Percentiles rank a stretch among this genome's conserved stretches.
phyloP scores from a whole-genome alignment of 1,140 invertebrate species.

The Magallana angulata region DNA sequence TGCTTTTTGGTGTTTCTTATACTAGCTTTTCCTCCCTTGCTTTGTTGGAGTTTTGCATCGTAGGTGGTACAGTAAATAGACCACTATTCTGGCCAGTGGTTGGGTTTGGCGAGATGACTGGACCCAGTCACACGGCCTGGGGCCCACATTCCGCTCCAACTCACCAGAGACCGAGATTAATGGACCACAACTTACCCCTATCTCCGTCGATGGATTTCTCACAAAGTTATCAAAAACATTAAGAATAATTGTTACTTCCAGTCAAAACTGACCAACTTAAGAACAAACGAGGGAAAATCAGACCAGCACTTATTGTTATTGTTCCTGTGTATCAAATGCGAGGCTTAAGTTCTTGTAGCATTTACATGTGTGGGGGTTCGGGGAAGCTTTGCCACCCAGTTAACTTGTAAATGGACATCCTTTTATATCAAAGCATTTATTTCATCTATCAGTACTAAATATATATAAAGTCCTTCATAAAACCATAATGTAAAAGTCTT shows the following conservation, averaged over 20 bases:
- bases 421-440: background rate
- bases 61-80: slow-evolving; percentile 5
- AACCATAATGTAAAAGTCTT: background rate
- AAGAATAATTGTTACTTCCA: slow-evolving; percentile 20
- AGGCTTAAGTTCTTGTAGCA: background rate
- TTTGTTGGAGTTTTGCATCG: background rate
- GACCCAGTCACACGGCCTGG: background rate
- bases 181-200: background rate
- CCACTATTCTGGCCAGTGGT: background rate
- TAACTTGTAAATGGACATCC: no score
- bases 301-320: slow-evolving; percentile 4
- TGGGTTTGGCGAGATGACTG: background rate
- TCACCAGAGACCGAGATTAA: background rate
- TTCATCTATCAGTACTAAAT: background rate
- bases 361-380: background rate
- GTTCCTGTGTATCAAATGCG: background rate
- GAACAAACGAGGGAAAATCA: background rate
- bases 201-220: background rate
- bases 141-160: background rate
- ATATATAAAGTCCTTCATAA: background rate
- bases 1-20: no score
- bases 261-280: background rate
- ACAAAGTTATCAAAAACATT: slow-evolving; percentile 31
- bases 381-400: background rate
- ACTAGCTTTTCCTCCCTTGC: no score